Conservation (phyloP, 2,888 invertebrate genomes). For the Ommatoiulus sabulosus region DNA sequence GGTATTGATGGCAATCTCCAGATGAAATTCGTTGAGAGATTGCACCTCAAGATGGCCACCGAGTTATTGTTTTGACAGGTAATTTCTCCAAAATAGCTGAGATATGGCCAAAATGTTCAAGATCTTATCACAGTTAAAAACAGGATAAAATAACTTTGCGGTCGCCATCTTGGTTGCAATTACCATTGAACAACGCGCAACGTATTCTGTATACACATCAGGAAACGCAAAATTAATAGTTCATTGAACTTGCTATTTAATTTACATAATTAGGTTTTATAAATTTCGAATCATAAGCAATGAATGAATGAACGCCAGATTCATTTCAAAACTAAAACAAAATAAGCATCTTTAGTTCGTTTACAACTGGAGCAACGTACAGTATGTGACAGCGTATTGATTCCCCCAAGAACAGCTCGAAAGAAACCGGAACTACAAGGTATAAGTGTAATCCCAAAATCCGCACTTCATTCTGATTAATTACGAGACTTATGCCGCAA, state of each 20-base stretch:
- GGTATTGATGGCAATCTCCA: neutral
- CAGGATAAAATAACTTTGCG: neutral
- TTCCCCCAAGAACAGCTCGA: neutral
- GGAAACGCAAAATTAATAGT: constrained; percentile 5
- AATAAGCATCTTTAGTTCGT: neutral
- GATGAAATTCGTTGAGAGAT: neutral
- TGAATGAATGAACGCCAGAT: neutral
- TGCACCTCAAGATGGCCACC: neutral
- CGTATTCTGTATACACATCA: neutral
- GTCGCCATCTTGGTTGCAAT: neutral
- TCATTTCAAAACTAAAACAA: neutral
- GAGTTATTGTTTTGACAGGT: neutral
- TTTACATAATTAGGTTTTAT: neutral
- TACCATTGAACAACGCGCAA: neutral
- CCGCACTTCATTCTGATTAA: neutral
- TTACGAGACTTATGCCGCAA: neutral
- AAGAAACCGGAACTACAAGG: constrained; percentile 8
- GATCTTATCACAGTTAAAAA: neutral
- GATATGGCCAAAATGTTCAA: neutral
- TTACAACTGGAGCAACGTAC: neutral
- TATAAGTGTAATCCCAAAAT: neutral
- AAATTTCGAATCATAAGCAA: neutral
- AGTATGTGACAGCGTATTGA: neutral
- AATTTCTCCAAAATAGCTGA: neutral
- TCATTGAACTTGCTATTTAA: neutral